Conservation (phyloP, 2,113 vertebrate species). For the Sisor rabdophorus region DNA sequence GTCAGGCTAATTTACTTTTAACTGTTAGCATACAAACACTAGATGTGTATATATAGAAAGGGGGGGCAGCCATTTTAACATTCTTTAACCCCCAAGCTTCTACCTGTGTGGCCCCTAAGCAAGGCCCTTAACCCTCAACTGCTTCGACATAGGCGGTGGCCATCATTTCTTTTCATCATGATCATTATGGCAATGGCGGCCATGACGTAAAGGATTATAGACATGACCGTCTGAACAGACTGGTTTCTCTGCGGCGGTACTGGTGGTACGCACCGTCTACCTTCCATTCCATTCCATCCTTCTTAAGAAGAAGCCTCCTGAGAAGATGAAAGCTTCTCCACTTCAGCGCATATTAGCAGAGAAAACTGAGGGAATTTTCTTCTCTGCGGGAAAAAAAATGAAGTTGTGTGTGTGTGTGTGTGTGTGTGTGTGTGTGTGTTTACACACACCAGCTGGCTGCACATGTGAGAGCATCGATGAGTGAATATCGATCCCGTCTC, state of each 20-base stretch:
- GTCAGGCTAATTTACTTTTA: too few species aligned
- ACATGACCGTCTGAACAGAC: too few species aligned
- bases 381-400: conserved; percentile 21
- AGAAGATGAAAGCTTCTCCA: conserved; percentile 47
- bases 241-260: conserved; percentile 6
- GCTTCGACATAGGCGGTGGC: too few species aligned
- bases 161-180: too few species aligned
- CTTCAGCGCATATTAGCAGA: conserved; percentile 47
- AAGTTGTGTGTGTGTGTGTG: conserved; percentile 8
- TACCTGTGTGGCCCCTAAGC: too few species aligned
- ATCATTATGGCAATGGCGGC: too few species aligned
- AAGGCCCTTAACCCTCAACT: too few species aligned
- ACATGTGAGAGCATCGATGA: conserved; percentile 11
- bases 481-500: conserved; percentile 34
- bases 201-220: too few species aligned
- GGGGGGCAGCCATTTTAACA: too few species aligned
- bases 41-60: too few species aligned
- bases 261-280: conserved; percentile 23
- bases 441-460: conserved; percentile 24
- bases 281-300: conserved; percentile 38
- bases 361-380: conserved; percentile 38
- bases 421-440: background rate
- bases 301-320: conserved; percentile 38
- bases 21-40: background rate
- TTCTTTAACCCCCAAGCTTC: too few species aligned